These are phyloP conservation scores for Oncorhynchus mykiss DNA, from an alignment of 2,113 vertebrate species.

Conservation along the genomic window DNA sequence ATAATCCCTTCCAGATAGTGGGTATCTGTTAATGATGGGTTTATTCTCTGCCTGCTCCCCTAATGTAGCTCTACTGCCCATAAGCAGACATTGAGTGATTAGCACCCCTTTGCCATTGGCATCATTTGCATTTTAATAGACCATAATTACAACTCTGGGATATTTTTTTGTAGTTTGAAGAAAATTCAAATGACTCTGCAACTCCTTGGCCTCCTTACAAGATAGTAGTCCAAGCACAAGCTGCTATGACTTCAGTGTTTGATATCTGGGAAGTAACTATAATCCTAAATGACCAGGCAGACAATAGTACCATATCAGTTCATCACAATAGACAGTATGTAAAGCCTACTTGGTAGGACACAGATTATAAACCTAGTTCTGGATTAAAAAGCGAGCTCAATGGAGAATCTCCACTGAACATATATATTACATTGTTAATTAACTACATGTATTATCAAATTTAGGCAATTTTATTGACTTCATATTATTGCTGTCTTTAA, in stretches of 20 bases:
- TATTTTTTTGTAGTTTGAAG: slow-evolving; percentile 76
- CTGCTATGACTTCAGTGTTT: slow-evolving; percentile 50
- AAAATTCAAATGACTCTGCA: slow-evolving; percentile 68
- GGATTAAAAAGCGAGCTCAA: no score
- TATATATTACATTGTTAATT: no score
- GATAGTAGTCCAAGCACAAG: slow-evolving; percentile 57
- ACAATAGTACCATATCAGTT: neutral
- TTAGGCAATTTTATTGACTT: neutral
- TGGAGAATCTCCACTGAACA: no score
- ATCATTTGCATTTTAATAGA: slow-evolving; percentile 81
- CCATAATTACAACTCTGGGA: slow-evolving; percentile 73
- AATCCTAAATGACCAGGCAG: neutral
- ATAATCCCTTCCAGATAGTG: slow-evolving; percentile 43
- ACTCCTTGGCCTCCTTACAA: slow-evolving; percentile 51
- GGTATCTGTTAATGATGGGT: slow-evolving; percentile 51
- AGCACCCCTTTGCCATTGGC: slow-evolving; percentile 69
- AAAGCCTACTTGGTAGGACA: no score
- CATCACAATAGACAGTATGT: no score
- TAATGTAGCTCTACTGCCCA: slow-evolving; percentile 65
- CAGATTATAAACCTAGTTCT: no score
- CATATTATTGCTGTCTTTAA: slow-evolving; percentile 50
- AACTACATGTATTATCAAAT: no score
- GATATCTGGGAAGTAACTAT: slow-evolving; percentile 34
- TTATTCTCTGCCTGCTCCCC: slow-evolving; percentile 45
- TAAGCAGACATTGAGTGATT: slow-evolving; percentile 74